Evolutionary conservation across 2,888 invertebrate species (phyloP), one percentile per base, ranked within the genome.

Genomic region (Eristalis intricaria): DNA sequence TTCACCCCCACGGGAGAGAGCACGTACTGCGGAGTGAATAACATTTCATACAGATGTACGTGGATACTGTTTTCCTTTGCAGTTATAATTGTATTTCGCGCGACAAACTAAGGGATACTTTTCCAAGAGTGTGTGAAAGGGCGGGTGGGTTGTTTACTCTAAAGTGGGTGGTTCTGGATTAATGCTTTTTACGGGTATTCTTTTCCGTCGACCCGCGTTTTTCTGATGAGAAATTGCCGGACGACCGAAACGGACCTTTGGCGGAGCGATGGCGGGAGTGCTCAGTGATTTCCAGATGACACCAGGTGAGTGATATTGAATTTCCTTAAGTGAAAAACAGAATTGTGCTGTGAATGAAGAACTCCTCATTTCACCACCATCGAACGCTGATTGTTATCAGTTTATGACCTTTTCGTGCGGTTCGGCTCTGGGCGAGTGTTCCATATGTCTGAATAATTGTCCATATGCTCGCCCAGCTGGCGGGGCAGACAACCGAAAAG

Each of bases 401-500:
- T n/a, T 43, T 43, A n/a, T n/a, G 43, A n/a, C n/a, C n/a, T 5
- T 43, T 43, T 43, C 43, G n/a, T 5, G 43, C 7, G n/a, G 50
- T 50, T 2, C 19, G 19, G 19, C 19, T 19, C 8, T 50, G 50
- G 19, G 50, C 50, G 50, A n/a, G 8, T 50, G 50, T 50, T 19
- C 50, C 50, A 50, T 50, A 50, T 50, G 50, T 19, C 19, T 50
- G 50, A 50, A 50, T 50, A 50, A 50, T 50, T 50, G 29, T 73
- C 85, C 85, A 82, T 85, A 85, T 82, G 85, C 68, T 77, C 29
- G 40, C 73, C 74, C 69, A 68, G 35, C 61, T 74, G 78, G 66
- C 60, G 64, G 22, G 19, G 26, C 13, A 56, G 66, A 70, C 40
- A 32, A 70, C 63, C 11, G 50, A 58, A 15, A 60, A 13, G 19